A percentile compares a stretch with the other conserved stretches of the same genome.
phyloP scores from a whole-genome alignment of 2,888 invertebrate species.

The Cryptus viduatorius region DNA sequence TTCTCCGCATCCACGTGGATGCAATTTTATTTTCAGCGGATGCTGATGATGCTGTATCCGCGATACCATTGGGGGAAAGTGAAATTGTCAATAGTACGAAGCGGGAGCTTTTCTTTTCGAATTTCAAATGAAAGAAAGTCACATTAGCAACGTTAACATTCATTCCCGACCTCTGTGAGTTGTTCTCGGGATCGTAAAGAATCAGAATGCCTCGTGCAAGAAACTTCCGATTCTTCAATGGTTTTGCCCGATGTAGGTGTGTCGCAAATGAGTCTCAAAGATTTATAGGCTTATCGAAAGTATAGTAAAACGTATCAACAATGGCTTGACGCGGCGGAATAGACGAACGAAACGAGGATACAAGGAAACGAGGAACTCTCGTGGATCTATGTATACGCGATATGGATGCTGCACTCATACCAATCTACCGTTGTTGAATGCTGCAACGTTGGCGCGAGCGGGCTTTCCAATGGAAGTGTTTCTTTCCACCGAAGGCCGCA shows the following conservation, averaged over 20 bases:
- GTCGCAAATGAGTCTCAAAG: conserved; percentile 79
- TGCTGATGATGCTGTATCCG: not conserved
- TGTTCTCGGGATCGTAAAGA: not conserved
- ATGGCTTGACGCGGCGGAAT: conserved; percentile 77
- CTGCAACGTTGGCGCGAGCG: conserved; percentile 66
- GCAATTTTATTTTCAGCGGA: not conserved
- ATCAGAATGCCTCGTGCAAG: not conserved
- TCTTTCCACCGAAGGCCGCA: conserved; percentile 78
- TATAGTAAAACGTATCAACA: conserved; percentile 78
- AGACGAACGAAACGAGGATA: conserved; percentile 27
- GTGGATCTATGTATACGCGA: conserved; percentile 8
- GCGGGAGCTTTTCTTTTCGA: not conserved
- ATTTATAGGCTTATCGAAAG: conserved; percentile 81
- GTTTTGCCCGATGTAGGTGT: conserved; percentile 55
- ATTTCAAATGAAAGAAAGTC: no score
- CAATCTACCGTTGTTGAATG: conserved; percentile 52
- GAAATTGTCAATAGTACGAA: not conserved
- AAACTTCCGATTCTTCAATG: conserved; percentile 64
- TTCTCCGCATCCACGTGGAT: not conserved
- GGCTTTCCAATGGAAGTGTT: conserved; percentile 78
- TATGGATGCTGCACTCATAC: conserved; percentile 1
- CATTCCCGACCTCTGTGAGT: no score
- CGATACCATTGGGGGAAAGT: not conserved
- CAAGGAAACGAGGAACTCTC: conserved; percentile 38
- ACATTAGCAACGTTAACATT: no score